Evolutionary conservation across 2,888 invertebrate species (phyloP).

Genomic region (Penaeus monodon): DNA sequence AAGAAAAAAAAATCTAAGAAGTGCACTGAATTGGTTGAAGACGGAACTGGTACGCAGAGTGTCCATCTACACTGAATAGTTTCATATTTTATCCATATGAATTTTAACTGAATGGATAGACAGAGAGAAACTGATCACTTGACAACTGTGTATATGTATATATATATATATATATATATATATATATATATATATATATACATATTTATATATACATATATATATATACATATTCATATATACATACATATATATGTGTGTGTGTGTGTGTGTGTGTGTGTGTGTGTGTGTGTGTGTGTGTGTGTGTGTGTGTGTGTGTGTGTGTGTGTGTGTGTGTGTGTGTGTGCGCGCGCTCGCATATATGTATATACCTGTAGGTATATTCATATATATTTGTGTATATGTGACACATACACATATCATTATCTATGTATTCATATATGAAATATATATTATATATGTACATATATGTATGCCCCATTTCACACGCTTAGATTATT

Average conservation of each 20-base stretch:
- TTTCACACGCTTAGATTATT: too few species aligned
- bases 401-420: too few species aligned
- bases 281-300: background rate
- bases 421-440: too few species aligned
- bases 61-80: too few species aligned
- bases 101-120: background rate
- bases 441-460: too few species aligned
- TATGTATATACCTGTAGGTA: background rate
- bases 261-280: background rate
- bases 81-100: too few species aligned
- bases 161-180: background rate
- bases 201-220: background rate
- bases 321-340: background rate
- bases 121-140: background rate
- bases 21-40: conserved; percentile 42
- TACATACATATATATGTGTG: background rate
- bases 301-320: background rate
- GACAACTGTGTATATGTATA: background rate
- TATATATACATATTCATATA: background rate
- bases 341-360: background rate
- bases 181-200: background rate
- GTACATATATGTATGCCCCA: too few species aligned
- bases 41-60: conserved; percentile 37
- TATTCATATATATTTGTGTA: background rate
- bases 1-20: conserved; percentile 46